Evolutionary conservation across 2,797 vertebrate species (phyloP).

Genomic region (Rhinella marina): DNA sequence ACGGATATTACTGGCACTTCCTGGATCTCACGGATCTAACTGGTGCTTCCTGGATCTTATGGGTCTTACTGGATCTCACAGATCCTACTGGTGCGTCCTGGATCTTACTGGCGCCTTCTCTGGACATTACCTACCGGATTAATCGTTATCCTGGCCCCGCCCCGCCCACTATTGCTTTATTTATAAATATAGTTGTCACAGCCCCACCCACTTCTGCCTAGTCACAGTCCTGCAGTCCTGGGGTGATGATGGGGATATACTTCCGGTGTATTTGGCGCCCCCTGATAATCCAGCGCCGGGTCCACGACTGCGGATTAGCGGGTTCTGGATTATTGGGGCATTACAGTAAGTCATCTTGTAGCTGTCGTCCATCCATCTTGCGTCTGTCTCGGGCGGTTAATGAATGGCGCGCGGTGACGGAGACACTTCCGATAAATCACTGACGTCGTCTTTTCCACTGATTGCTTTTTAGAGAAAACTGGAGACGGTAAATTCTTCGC

Average conservation of each 20-base stretch:
- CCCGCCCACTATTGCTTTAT: too few relatives aligned
- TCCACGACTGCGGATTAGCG: background rate
- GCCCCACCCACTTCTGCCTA: too few relatives aligned
- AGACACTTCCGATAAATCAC: slow-evolving; percentile 51
- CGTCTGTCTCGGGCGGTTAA: background rate
- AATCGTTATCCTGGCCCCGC: too few relatives aligned
- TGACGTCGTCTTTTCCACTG: slow-evolving; percentile 45
- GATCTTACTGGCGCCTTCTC: too few relatives aligned
- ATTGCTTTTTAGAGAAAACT: slow-evolving; percentile 58
- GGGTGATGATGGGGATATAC: background rate
- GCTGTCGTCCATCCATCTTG: slow-evolving; percentile 12
- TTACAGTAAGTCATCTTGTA: background rate
- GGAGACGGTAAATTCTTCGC: slow-evolving; percentile 52
- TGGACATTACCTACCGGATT: too few relatives aligned
- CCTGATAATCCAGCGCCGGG: background rate
- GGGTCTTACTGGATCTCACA: too few relatives aligned
- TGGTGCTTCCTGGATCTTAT: too few relatives aligned
- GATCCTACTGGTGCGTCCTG: too few relatives aligned
- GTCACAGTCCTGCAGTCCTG: background rate
- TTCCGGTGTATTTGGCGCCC: background rate
- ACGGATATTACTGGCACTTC: too few relatives aligned
- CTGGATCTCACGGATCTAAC: too few relatives aligned
- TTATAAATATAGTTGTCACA: too few relatives aligned
- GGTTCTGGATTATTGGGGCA: background rate
- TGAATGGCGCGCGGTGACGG: slow-evolving; percentile 20